These are phyloP conservation scores for Gymnoscelis rufifasciata DNA, from an alignment of 2,888 invertebrate genomes.

Conservation along the genomic window DNA sequence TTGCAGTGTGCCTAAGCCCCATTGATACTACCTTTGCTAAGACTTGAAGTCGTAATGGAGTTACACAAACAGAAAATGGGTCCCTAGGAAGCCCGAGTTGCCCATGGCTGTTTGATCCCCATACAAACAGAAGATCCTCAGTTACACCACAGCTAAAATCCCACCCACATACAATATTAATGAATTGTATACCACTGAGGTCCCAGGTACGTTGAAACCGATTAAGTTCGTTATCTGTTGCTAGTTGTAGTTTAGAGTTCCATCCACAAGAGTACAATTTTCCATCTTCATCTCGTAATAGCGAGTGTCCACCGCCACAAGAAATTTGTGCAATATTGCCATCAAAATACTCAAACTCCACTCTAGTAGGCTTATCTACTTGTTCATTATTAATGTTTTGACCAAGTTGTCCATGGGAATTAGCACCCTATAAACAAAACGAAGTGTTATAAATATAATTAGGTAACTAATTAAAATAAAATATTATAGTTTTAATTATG, in stretches of 20 bases:
- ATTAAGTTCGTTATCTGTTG: constrained; percentile 69
- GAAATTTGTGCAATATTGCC: constrained; percentile 80
- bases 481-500: constrained; percentile 13
- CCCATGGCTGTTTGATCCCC: constrained; percentile 90
- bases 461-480: background rate
- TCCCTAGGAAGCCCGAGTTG: constrained; percentile 84
- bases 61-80: constrained; percentile 56
- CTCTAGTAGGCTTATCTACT: constrained; percentile 77
- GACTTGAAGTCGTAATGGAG: constrained; percentile 60
- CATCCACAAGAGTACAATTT: constrained; percentile 87
- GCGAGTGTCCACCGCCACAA: constrained; percentile 88
- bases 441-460: background rate
- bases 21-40: constrained; percentile 81
- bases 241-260: constrained; percentile 87
- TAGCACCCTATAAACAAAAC: constrained; percentile 83
- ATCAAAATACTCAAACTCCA: constrained; percentile 56
- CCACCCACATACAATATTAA: constrained; percentile 87
- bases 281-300: constrained; percentile 83
- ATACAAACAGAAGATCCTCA: constrained; percentile 84
- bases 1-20: constrained; percentile 84
- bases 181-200: constrained; percentile 76
- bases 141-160: constrained; percentile 88
- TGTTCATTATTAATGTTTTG: constrained; percentile 83
- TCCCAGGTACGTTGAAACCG: constrained; percentile 81
- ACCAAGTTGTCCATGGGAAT: constrained; percentile 90